Evolutionary conservation across 2,888 invertebrate species (phyloP), one percentile per base, ranked within the genome.

Genomic region (Lissonota sp.): DNA sequence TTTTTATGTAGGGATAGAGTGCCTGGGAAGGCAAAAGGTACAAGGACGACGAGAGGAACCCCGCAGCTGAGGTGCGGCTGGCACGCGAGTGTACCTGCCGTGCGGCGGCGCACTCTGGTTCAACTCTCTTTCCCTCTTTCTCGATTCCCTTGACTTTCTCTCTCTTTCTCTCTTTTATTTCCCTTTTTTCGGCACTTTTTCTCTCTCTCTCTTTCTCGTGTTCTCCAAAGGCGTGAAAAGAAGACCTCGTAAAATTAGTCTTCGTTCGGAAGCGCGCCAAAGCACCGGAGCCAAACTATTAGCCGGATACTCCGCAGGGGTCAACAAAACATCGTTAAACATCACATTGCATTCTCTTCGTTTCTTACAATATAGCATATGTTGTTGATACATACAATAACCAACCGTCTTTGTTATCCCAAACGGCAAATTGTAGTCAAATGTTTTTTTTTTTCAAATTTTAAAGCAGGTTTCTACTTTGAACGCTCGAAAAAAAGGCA

Each of bases 81-180:
- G 77, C 77, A 77, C 80, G 77, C 80, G 80, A 77, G 77, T 76
- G 58, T 80, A 81, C 80, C 80, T 80, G 80, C 63, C 49, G 69
- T 57, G 46, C 76, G 57, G 44, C 55, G 49, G 62, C 70, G 42
- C 75, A 14, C 75, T 58, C 70, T 74, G 80, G 66, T 60, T 51
- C 6, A 51, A 60, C 57, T 46, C 42, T 67, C 42, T 42, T 26
- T 55, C 53, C 26, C 16, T 62, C 67, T 55, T 12, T 12, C 69
- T 37, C 46, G 26, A 12, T 10, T 37, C 8, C 8, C 26, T 16
- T 51, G 14, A 44, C 40, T 26, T 10, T 42, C 67, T 42, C 37
- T 7, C 57, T 12, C 53, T 49, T 39, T 42, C 16, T 62, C 67
- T 51, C 16, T 14, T 49, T 40, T 53, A 40, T 12, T n/a, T 26